These are phyloP conservation scores for Pandemis heparana DNA, from an alignment of 2,888 invertebrate genomes.

Conservation along the genomic window DNA sequence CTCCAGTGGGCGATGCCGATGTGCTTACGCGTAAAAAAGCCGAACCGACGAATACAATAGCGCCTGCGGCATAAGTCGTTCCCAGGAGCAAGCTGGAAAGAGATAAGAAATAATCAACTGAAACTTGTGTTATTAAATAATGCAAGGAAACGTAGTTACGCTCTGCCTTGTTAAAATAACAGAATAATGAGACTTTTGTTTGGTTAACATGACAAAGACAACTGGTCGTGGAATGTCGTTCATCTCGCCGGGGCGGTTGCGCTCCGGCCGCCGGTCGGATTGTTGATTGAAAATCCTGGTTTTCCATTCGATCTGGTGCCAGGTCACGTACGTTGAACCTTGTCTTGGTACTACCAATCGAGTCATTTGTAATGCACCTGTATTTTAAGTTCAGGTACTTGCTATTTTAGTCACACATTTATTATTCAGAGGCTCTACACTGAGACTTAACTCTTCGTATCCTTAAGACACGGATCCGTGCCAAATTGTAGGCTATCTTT, in stretches of 20 bases:
- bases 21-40: constrained; percentile 68
- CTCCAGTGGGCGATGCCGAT: constrained; percentile 76
- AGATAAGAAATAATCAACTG: constrained; percentile 47
- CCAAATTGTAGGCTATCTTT: too few species aligned
- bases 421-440: background rate
- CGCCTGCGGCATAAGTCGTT: constrained; percentile 54
- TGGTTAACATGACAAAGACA: constrained; percentile 82
- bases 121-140: constrained; percentile 31
- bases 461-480: too few species aligned
- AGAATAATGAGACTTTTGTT: constrained; percentile 78
- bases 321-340: constrained; percentile 67
- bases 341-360: constrained; percentile 49
- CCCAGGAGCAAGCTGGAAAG: constrained; percentile 51
- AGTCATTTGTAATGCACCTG: constrained; percentile 53
- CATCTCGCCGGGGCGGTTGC: constrained; percentile 69
- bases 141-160: constrained; percentile 49
- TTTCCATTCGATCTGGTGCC: constrained; percentile 76
- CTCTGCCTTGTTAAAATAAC: constrained; percentile 81
- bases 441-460: too few species aligned
- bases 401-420: background rate
- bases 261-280: constrained; percentile 50
- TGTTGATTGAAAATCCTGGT: constrained; percentile 65
- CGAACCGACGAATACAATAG: constrained; percentile 68
- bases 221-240: constrained; percentile 70
- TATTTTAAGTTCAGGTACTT: background rate